Evolutionary conservation across 2,888 invertebrate genomes (phyloP).

Genomic region (Creontiades dilutus): DNA sequence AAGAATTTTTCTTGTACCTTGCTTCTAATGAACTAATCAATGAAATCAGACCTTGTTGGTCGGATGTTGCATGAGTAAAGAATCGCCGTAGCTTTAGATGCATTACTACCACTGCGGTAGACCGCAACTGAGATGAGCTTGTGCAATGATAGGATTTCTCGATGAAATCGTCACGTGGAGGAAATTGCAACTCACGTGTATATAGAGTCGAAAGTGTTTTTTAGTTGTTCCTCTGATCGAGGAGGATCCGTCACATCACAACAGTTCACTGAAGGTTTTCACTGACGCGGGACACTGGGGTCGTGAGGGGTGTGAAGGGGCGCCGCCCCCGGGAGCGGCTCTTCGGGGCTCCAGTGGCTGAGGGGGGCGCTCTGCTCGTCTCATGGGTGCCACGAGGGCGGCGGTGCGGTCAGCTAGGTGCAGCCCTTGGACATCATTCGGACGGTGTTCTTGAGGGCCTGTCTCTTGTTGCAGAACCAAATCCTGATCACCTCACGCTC

Average conservation of each 20-base stretch:
- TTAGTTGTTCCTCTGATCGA: neutral
- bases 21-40: too few relatives aligned
- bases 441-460: conserved; percentile 98
- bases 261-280: neutral
- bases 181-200: neutral
- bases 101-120: neutral
- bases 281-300: neutral
- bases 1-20: too few relatives aligned
- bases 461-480: conserved; percentile 99
- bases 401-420: conserved; percentile 73
- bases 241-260: too few relatives aligned
- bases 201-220: neutral
- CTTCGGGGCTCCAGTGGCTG: conserved; percentile 6
- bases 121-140: neutral
- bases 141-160: neutral
- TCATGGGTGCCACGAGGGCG: conserved; percentile 68
- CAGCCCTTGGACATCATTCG: conserved; percentile 92
- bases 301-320: neutral
- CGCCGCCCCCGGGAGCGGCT: neutral
- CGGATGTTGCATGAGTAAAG: too few relatives aligned
- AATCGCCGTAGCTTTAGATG: too few relatives aligned
- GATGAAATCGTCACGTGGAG: neutral
- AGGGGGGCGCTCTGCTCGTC: conserved; percentile 54
- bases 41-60: too few relatives aligned
- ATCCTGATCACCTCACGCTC: conserved; percentile 98